Percentiles rank a stretch among this genome's conserved stretches.
Evolutionary conservation across 2,797 vertebrate species (phyloP).

Genomic region (Acanthurus tractus): DNA sequence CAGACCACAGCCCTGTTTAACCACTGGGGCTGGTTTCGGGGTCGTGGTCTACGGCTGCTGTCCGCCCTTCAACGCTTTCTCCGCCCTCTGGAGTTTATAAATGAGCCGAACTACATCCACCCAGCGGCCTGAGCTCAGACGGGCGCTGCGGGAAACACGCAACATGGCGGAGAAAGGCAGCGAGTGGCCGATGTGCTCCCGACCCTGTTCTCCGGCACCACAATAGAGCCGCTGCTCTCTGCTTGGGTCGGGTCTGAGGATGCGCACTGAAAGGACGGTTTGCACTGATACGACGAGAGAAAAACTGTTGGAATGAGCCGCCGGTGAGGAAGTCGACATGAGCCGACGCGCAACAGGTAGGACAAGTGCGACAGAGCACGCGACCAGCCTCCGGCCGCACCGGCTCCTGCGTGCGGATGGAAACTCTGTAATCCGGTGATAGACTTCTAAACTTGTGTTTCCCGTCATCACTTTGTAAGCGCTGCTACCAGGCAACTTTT

Average conservation of each 20-base stretch:
- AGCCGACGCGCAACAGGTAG: slow-evolving; percentile 75
- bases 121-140: neutral
- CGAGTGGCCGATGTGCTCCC: neutral
- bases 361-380: slow-evolving; percentile 44
- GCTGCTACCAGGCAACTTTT: neutral
- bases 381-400: neutral
- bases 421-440: neutral
- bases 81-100: slow-evolving; percentile 70
- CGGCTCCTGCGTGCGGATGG: no score
- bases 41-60: no score
- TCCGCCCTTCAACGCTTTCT: slow-evolving; percentile 13
- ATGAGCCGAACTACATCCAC: slow-evolving; percentile 21
- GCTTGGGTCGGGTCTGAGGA: neutral
- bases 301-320: neutral
- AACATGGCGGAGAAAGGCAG: slow-evolving; percentile 73
- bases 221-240: neutral
- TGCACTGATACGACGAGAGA: accelerated
- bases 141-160: neutral
- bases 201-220: neutral
- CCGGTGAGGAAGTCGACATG: slow-evolving; percentile 58
- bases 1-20: no score
- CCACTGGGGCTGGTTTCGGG: no score
- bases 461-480: neutral
- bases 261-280: neutral
- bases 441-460: no score